Percentiles rank a stretch among this genome's conserved stretches.
Evolutionary conservation across 2,113 vertebrate genomes (phyloP).

Genomic region (Capreolus pygargus): DNA sequence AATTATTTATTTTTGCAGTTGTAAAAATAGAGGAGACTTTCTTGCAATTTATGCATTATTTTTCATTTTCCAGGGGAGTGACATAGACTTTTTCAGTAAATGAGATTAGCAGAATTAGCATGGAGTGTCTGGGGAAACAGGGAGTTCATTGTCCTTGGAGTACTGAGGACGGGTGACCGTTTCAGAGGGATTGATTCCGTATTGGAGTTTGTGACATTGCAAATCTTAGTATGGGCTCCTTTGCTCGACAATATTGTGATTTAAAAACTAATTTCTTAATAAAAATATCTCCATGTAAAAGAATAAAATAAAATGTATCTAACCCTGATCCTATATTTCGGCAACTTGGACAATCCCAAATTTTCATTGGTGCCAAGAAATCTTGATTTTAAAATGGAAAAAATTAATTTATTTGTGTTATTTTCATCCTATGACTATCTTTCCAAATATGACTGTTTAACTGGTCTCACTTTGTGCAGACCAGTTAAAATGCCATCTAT

Average conservation of each 20-base stretch:
- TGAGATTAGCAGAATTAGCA: background rate
- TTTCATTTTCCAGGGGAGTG: background rate
- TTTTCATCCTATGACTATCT: background rate
- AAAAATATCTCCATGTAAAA: too few relatives aligned
- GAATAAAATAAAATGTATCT: background rate
- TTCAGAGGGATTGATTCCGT: background rate
- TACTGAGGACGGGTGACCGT: background rate
- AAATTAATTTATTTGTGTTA: background rate
- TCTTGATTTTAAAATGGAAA: background rate
- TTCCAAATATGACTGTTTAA: background rate
- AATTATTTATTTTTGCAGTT: background rate
- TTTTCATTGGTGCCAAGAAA: background rate
- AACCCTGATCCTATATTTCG: background rate
- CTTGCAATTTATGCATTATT: background rate
- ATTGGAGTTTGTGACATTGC: background rate
- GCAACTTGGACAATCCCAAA: background rate
- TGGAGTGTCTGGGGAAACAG: background rate
- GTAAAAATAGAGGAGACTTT: background rate
- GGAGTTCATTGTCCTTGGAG: background rate
- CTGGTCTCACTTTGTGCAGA: background rate
- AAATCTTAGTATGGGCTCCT: too few relatives aligned
- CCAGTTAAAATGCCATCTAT: background rate
- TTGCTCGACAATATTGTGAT: too few relatives aligned
- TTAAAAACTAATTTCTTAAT: too few relatives aligned
- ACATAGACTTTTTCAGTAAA: background rate